phyloP scores from a whole-genome alignment of 2,888 invertebrate species.

The Meteorus cinctellus region DNA sequence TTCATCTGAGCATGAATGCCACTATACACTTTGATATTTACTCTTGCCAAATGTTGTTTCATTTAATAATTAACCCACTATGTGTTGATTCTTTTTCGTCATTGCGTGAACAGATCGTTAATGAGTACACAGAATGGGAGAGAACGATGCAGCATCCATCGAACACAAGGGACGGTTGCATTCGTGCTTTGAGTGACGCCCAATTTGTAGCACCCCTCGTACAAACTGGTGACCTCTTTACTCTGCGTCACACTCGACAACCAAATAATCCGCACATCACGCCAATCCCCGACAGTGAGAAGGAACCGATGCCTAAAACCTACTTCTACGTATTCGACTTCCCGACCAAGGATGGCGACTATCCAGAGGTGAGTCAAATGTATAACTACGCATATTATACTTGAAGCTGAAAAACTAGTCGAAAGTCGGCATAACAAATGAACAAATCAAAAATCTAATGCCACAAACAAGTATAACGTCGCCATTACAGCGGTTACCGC shows the following conservation, averaged over 20 bases:
- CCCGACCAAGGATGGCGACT: conserved; percentile 91
- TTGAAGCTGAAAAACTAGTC: no score
- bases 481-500: no score
- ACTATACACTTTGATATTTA: neutral
- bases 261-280: conserved; percentile 78
- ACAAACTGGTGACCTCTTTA: conserved; percentile 87
- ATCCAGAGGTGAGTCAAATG: conserved; percentile 82
- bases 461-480: no score
- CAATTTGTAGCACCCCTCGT: conserved; percentile 94
- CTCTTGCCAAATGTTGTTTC: neutral
- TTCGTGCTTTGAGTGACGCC: conserved; percentile 94
- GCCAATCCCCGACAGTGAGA: conserved; percentile 75
- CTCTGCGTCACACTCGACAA: conserved; percentile 71
- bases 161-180: conserved; percentile 90
- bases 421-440: no score
- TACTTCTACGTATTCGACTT: conserved; percentile 95
- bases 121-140: conserved; percentile 99
- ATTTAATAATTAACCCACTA: neutral
- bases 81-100: conserved; percentile 8
- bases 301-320: conserved; percentile 81
- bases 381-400: no score
- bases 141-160: conserved; percentile 91
- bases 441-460: no score
- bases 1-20: neutral
- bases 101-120: conserved; percentile 75